phyloP scores from a whole-genome alignment of 2,113 vertebrate species.

The Cochlearius cochlearius region DNA sequence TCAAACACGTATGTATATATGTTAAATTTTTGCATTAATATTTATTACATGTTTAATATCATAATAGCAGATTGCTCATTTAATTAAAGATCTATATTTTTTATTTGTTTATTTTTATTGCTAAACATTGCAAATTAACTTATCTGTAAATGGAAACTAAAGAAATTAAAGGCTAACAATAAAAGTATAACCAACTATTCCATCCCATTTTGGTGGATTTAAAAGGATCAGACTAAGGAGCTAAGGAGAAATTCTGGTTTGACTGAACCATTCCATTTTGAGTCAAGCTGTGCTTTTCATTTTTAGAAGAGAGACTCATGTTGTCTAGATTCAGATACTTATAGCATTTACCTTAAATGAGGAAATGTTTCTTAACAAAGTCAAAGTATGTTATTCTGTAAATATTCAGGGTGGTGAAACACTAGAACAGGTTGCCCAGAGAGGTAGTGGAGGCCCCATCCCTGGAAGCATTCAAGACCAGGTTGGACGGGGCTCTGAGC shows the following conservation, averaged over 20 bases:
- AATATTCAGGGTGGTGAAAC: too few relatives aligned
- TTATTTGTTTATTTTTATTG: background rate
- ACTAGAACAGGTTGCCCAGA: too few relatives aligned
- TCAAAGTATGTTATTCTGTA: rapidly evolving
- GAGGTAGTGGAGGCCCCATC: too few relatives aligned
- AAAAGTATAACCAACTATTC: background rate
- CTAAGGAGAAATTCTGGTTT: background rate
- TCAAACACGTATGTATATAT: rapidly evolving
- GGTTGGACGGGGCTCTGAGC: too few relatives aligned
- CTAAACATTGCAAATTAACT: background rate
- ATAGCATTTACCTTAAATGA: rapidly evolving
- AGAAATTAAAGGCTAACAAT: background rate
- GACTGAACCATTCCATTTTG: background rate
- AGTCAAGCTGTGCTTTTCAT: background rate
- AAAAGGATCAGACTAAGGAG: background rate
- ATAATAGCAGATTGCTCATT: background rate
- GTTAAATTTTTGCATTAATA: background rate
- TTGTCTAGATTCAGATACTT: background rate
- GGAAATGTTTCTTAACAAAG: background rate
- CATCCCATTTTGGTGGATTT: background rate
- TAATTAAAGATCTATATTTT: background rate
- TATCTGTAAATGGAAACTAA: background rate
- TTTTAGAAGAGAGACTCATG: background rate
- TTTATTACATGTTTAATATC: background rate
- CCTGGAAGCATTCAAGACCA: too few relatives aligned